Conservation (phyloP, 2,888 invertebrate genomes). For the Rhagophthalmus giganteus region DNA sequence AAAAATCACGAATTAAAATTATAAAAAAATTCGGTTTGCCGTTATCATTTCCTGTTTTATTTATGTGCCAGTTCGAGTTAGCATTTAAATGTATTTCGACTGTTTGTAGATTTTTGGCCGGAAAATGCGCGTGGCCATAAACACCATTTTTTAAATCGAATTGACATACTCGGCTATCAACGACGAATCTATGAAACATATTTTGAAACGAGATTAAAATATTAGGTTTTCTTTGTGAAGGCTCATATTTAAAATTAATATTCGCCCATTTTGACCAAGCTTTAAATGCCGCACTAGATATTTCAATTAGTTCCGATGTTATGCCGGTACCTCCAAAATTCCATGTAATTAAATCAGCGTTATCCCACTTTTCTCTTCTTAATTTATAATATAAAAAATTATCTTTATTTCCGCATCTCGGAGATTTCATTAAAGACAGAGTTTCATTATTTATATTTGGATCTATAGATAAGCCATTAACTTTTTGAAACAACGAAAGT, state of each 20-base stretch:
- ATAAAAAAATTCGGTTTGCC: too few relatives aligned
- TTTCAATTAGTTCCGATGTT: background rate
- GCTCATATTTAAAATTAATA: background rate
- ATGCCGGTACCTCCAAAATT: background rate
- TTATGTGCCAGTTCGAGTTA: too few relatives aligned
- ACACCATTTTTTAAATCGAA: too few relatives aligned
- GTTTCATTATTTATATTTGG: background rate
- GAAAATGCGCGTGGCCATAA: too few relatives aligned
- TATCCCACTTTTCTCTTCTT: background rate
- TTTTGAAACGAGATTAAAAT: background rate
- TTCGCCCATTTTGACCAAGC: background rate
- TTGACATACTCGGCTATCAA: background rate
- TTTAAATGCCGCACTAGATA: background rate
- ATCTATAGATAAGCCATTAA: background rate
- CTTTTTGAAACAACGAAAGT: background rate
- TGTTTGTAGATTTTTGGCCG: too few relatives aligned
- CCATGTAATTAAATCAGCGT: background rate
- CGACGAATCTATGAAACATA: too few relatives aligned
- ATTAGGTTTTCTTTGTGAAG: too few relatives aligned
- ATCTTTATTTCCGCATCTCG: background rate
- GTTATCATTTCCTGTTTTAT: too few relatives aligned
- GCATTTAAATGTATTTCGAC: too few relatives aligned
- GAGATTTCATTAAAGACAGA: background rate
- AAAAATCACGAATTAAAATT: too few relatives aligned
- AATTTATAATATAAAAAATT: background rate